phyloP scores from a whole-genome alignment of 1,140 invertebrate genomes.

The Lanistes nyassanus region DNA sequence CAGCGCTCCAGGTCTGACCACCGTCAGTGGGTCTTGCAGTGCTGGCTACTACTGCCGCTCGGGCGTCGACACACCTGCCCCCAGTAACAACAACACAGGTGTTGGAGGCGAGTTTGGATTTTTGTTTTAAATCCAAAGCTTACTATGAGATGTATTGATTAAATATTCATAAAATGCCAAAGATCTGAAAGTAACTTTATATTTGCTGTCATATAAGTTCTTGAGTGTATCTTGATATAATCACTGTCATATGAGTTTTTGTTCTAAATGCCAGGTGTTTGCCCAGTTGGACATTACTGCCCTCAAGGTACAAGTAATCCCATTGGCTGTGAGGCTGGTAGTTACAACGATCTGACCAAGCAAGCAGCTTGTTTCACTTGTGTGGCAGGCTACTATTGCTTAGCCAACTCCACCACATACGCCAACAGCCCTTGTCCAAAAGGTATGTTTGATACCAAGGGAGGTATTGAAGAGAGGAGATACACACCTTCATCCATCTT shows the following conservation, averaged over 20 bases:
- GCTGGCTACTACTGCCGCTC: conserved; percentile 58
- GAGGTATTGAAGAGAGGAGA: background rate
- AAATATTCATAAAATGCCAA: too few species aligned
- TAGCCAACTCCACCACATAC: conserved; percentile 54
- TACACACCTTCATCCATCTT: background rate
- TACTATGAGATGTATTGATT: too few species aligned
- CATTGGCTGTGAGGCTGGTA: conserved; percentile 55
- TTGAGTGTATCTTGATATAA: too few species aligned
- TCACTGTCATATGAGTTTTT: background rate
- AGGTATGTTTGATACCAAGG: conserved; percentile 37
- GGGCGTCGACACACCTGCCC: conserved; percentile 57
- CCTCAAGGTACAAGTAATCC: conserved; percentile 54
- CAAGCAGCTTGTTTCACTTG: conserved; percentile 52
- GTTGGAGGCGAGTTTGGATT: conserved; percentile 58
- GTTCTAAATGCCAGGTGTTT: conserved; percentile 43
- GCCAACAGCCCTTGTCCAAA: conserved; percentile 57
- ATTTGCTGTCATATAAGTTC: background rate
- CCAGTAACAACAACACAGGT: conserved; percentile 60
- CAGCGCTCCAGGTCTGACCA: conserved; percentile 45
- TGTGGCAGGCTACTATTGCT: conserved; percentile 60
- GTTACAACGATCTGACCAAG: conserved; percentile 54
- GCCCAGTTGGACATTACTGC: conserved; percentile 58
- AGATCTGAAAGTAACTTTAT: too few species aligned
- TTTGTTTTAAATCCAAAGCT: too few species aligned
- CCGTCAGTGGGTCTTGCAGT: conserved; percentile 47